Conservation (phyloP, 1,140 invertebrate species). For the Wiebesia pumilae region DNA sequence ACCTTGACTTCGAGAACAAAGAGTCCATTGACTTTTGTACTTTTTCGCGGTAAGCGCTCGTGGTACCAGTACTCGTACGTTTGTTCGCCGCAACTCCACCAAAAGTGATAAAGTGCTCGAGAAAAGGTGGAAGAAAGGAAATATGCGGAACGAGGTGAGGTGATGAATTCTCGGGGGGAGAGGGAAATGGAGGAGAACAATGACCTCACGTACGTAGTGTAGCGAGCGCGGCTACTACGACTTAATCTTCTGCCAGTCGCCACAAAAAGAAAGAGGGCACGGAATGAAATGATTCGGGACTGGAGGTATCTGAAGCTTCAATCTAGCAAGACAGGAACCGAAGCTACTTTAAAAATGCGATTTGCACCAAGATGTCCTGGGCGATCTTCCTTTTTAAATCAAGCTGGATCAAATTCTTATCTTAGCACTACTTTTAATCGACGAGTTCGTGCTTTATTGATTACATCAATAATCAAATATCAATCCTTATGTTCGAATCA, state of each 20-base stretch:
- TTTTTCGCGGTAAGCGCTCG: background rate
- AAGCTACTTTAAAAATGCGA: too few relatives aligned
- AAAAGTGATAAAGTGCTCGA: background rate
- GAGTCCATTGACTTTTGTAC: constrained; percentile 34
- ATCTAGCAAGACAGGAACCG: too few relatives aligned
- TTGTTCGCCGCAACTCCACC: background rate
- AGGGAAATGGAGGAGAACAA: background rate
- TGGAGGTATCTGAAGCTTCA: background rate
- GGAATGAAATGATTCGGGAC: background rate
- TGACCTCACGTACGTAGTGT: background rate
- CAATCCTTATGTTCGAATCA: too few relatives aligned
- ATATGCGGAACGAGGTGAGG: background rate
- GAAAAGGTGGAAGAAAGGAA: background rate
- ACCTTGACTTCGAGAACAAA: background rate
- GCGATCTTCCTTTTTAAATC: too few relatives aligned
- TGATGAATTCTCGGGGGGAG: background rate
- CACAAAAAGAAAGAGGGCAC: background rate
- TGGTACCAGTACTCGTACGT: background rate
- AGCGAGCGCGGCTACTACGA: background rate
- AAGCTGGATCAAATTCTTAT: too few relatives aligned
- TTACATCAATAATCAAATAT: too few relatives aligned
- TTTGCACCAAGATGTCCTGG: too few relatives aligned
- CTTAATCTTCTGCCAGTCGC: background rate
- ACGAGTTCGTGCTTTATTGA: too few relatives aligned
- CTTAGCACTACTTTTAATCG: too few relatives aligned